Conservation (phyloP, 1,140 invertebrate species). For the Metopolophium dirhodum region DNA sequence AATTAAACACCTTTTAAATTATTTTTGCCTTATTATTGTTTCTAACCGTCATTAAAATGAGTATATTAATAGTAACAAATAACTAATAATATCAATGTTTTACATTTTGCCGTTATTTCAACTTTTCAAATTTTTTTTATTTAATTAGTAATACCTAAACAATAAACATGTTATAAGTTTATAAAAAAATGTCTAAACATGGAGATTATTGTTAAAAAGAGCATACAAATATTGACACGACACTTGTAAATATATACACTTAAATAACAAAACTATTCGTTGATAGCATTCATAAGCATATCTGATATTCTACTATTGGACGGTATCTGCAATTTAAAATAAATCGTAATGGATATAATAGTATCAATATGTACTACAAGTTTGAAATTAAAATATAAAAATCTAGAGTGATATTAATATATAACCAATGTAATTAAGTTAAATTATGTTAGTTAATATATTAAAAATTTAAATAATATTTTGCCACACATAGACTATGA, state of each 20-base stretch:
- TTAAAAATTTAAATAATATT: not conserved
- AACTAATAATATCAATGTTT: not conserved
- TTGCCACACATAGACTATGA: too few relatives aligned
- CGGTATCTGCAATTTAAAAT: not conserved
- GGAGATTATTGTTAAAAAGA: not conserved
- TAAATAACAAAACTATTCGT: not conserved
- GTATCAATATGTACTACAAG: not conserved
- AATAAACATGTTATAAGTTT: not conserved
- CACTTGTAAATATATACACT: not conserved
- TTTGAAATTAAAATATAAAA: not conserved
- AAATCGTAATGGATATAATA: not conserved
- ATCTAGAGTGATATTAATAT: not conserved
- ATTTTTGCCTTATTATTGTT: not conserved
- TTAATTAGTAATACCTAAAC: not conserved
- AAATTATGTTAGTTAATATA: not conserved
- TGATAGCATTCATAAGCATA: not conserved
- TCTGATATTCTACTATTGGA: not conserved
- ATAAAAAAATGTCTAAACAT: not conserved
- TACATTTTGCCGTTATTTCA: not conserved
- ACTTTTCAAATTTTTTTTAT: not conserved
- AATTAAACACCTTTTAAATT: not conserved
- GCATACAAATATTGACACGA: not conserved
- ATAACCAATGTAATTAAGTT: not conserved
- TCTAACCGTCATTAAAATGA: not conserved
- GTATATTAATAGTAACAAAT: not conserved